phyloP scores from a whole-genome alignment of 2,797 vertebrate genomes.

The Rallus crepitans region DNA sequence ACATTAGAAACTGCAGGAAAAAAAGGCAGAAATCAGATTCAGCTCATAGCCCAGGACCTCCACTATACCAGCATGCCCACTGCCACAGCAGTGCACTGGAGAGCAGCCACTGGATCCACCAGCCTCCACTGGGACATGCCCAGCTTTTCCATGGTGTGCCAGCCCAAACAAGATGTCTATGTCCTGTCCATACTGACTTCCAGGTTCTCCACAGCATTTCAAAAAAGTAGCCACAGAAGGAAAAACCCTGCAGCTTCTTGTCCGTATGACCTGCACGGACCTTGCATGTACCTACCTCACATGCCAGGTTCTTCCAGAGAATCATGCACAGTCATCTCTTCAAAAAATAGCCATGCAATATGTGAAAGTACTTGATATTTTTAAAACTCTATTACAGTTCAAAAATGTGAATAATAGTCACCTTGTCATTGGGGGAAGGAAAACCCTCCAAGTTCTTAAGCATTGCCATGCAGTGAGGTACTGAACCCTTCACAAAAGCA shows the following conservation, averaged over 20 bases:
- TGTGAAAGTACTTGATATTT: not conserved
- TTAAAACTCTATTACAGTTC: not conserved
- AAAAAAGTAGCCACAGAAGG: not conserved
- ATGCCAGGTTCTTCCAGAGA: not conserved
- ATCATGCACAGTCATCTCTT: not conserved
- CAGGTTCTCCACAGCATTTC: not conserved
- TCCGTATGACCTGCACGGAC: not conserved
- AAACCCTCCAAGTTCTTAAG: not conserved
- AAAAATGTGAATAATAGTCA: not conserved
- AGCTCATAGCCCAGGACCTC: not conserved
- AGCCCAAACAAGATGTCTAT: fast-evolving
- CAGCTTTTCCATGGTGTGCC: not conserved
- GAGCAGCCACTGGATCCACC: not conserved
- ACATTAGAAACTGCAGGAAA: not conserved
- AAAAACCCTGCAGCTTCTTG: not conserved
- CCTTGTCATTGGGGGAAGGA: not conserved
- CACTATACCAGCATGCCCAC: fast-evolving
- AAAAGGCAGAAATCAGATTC: not conserved
- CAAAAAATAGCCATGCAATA: not conserved
- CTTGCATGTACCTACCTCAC: not conserved
- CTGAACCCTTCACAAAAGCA: not conserved
- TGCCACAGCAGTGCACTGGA: not conserved
- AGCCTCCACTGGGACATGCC: not conserved
- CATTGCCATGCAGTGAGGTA: fast-evolving
- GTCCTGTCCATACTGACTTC: not conserved